Conservation (phyloP, 2,888 invertebrate genomes). For the Halocaridina rubra region DNA sequence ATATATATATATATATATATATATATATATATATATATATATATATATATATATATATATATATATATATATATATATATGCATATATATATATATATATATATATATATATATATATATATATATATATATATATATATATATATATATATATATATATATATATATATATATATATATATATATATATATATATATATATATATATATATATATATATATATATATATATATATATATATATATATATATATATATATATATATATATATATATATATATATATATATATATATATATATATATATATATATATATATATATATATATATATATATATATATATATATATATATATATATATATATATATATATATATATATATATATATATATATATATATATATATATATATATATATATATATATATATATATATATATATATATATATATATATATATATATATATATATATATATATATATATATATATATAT, state of each 20-base stretch:
- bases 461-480: background rate
- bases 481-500: background rate
- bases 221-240: background rate
- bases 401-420: background rate
- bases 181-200: background rate
- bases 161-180: background rate
- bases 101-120: background rate
- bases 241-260: background rate
- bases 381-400: background rate
- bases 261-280: background rate
- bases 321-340: background rate
- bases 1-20: background rate
- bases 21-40: background rate
- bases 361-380: background rate
- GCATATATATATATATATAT: background rate
- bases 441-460: background rate
- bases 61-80: background rate
- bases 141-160: background rate
- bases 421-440: background rate
- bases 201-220: background rate
- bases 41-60: background rate
- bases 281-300: background rate
- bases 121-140: background rate
- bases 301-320: background rate
- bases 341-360: background rate